Percentiles rank a stretch among this genome's conserved stretches.
phyloP scores from a whole-genome alignment of 2,888 invertebrate species.

The Ormyrus rosae region DNA sequence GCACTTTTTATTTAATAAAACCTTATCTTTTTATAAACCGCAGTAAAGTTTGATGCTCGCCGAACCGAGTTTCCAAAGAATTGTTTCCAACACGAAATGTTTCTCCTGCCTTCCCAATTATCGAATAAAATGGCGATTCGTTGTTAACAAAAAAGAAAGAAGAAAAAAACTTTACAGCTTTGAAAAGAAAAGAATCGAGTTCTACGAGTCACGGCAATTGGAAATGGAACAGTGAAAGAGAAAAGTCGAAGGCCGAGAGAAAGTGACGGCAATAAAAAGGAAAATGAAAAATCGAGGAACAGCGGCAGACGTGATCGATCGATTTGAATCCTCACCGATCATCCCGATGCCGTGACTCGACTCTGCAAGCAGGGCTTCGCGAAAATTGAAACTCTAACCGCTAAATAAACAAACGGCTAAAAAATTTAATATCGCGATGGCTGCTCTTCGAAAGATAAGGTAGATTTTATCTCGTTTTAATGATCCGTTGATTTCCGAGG shows the following conservation, averaged over 20 bases:
- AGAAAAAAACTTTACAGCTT: constrained; percentile 11
- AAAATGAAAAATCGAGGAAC: constrained; percentile 29
- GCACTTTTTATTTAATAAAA: no score
- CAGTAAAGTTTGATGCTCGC: no score
- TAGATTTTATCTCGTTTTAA: no score
- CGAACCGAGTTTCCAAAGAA: no score
- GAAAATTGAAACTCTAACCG: neutral
- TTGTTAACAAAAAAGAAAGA: no score
- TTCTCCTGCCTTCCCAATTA: no score
- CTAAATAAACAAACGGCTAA: neutral
- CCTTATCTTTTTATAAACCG: no score
- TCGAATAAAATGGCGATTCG: no score
- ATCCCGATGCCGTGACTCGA: constrained; percentile 34
- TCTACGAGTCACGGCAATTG: neutral
- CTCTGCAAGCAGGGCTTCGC: neutral
- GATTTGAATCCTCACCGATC: constrained; percentile 23
- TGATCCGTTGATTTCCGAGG: no score
- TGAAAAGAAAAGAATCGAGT: constrained; percentile 34
- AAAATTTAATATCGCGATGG: constrained; percentile 46
- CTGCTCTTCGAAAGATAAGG: neutral
- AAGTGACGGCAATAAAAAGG: constrained; percentile 38
- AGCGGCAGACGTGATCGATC: constrained; percentile 29
- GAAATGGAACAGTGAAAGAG: constrained; percentile 41
- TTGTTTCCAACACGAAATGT: no score
- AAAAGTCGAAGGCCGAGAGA: constrained; percentile 43